Base-by-base conservation (phyloP, 2,113 vertebrate species). In the Myiagra hebetior region DNA sequence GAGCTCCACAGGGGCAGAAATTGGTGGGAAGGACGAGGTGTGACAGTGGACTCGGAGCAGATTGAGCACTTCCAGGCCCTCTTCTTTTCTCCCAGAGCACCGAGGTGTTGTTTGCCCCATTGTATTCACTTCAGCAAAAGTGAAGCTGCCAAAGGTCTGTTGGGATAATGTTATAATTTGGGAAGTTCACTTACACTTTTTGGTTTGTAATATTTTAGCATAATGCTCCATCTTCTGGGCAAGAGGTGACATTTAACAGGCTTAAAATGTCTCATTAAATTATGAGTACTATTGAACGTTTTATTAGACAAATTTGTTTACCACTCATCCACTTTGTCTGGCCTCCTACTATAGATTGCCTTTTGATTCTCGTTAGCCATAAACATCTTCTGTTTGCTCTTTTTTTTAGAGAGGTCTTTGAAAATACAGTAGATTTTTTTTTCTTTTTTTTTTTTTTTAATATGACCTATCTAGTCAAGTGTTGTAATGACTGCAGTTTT, bases 141-240 rank as follows among this genome's bases (percentile, higher is more conserved):
- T 18, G 35, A 41, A 80, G 23, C 42, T 53, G 26, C 50, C 60
- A 42, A 33, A 85, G 39, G 5, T 63, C 15, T 59, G 2, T 5
- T 30, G 31, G n/a, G 31, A 3, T 33, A 27, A 46, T 20, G 14
- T 27, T 65, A 4, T 6, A 14, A 31, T 69, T 69, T 18, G 47
- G 46, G 39, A 60, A 56, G 35, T 47, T 90, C 52, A 22, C 16
- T 67, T 73, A 5, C 0, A 10, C 35, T 67, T 91, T 67, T 69
- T 56, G 22, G 19, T 84, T 77, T 42, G 30, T 33, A 16, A 42
- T 89, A 27, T 70, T 92, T 84, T 74, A 78, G 68, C 39, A 55
- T 39, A 59, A 94, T 87, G 56, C 87, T 96, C 84, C 77, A 78
- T 78, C 91, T 94, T 89, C 87, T 94, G 89, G 89, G 68, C 50